phyloP scores from a whole-genome alignment of 2,888 invertebrate genomes.

The Melanotus villosus region DNA sequence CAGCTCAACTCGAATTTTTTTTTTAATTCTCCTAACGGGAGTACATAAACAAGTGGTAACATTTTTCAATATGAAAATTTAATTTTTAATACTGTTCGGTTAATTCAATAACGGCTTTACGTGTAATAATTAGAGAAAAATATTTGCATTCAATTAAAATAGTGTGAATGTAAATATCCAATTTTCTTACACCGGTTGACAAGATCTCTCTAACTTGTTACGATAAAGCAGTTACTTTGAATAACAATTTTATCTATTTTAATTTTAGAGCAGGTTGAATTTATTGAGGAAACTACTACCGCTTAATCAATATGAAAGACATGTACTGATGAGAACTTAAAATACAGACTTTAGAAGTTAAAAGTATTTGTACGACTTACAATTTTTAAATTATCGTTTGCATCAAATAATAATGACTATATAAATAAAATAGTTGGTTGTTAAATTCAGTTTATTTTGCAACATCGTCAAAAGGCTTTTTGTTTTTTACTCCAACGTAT shows the following conservation, averaged over 20 bases:
- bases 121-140: too few relatives aligned
- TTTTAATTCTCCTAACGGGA: neutral
- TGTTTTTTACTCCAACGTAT: neutral
- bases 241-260: neutral
- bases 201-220: too few relatives aligned
- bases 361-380: neutral
- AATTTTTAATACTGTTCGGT: constrained; percentile 8
- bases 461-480: too few relatives aligned
- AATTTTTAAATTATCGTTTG: too few relatives aligned
- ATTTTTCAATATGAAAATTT: constrained; percentile 22
- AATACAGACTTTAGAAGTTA: too few relatives aligned
- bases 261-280: constrained; percentile 26
- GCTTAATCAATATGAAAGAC: constrained; percentile 24
- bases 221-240: neutral
- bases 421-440: too few relatives aligned
- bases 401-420: too few relatives aligned
- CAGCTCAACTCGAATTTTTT: constrained; percentile 14
- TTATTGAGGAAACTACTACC: constrained; percentile 25
- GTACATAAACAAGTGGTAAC: constrained; percentile 10
- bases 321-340: neutral
- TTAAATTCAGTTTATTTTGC: too few relatives aligned
- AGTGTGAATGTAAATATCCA: too few relatives aligned
- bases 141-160: too few relatives aligned
- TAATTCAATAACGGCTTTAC: neutral
- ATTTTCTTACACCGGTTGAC: too few relatives aligned